Percentiles rank a stretch among this genome's conserved stretches.
Evolutionary conservation across 1,140 invertebrate species (phyloP).

Genomic region (Argopecten irradians): DNA sequence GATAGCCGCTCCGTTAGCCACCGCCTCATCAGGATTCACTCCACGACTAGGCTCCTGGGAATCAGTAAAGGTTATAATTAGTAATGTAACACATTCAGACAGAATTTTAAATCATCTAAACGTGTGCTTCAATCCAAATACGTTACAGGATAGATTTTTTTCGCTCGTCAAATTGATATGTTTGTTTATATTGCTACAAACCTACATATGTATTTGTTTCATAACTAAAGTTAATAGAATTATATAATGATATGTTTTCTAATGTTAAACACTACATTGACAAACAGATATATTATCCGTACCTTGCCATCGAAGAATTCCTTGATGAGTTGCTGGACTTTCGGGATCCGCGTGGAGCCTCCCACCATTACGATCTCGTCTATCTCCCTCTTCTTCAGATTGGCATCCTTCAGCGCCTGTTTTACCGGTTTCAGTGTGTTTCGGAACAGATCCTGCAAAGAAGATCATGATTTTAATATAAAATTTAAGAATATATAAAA

Average conservation of each 20-base stretch:
- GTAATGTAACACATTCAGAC: too few species aligned
- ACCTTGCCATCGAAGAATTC: conserved; percentile 91
- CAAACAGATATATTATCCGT: too few species aligned
- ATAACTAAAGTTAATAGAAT: too few species aligned
- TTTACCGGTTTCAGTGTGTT: conserved; percentile 97
- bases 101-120: too few species aligned
- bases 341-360: conserved; percentile 99
- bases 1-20: conserved; percentile 97
- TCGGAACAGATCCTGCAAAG: conserved; percentile 91
- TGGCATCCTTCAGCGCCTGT: conserved; percentile 92
- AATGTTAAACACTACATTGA: too few species aligned
- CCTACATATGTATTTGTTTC: neutral
- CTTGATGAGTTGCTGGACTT: conserved; percentile 98
- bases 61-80: neutral
- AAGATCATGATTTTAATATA: too few species aligned
- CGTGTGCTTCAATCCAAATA: neutral
- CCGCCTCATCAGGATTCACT: conserved; percentile 93
- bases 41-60: conserved; percentile 92
- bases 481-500: too few species aligned
- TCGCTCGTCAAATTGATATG: neutral
- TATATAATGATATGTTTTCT: neutral
- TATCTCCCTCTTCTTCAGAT: conserved; percentile 99
- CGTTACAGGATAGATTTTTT: neutral
- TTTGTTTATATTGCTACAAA: neutral
- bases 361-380: conserved; percentile 99